Evolutionary conservation across 2,113 vertebrate species (phyloP).

Genomic region (Pygoscelis antarcticus): DNA sequence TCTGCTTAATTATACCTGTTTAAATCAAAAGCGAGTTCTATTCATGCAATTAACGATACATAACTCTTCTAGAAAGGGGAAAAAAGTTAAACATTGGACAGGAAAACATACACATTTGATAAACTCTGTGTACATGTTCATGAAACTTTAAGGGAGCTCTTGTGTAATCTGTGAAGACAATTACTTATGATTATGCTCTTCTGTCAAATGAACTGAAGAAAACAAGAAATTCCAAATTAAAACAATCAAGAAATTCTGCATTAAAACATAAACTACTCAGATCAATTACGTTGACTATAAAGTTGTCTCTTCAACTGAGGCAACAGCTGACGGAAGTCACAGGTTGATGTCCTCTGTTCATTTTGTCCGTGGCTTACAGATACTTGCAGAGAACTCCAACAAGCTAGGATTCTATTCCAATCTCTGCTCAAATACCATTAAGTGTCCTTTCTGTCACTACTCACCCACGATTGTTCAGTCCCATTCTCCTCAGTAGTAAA

Average conservation of each 20-base stretch:
- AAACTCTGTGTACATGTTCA: neutral
- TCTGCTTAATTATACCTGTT: neutral
- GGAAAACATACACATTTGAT: neutral
- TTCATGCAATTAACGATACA: neutral
- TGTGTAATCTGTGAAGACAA: neutral
- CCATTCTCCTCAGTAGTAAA: neutral
- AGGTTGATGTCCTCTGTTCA: neutral
- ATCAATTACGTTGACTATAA: neutral
- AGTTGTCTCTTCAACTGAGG: neutral
- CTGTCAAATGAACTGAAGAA: neutral
- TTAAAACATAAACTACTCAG: neutral
- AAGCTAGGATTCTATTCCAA: neutral
- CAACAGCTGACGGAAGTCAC: neutral
- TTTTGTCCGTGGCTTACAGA: neutral
- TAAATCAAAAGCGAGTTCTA: neutral
- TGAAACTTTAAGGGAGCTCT: neutral
- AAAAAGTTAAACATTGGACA: neutral
- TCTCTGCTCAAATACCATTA: neutral
- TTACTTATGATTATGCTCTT: neutral
- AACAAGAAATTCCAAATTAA: neutral
- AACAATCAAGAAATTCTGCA: neutral
- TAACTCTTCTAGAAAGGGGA: neutral
- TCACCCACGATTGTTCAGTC: neutral
- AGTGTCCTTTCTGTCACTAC: neutral
- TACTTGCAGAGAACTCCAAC: neutral